Evolutionary conservation across 2,888 invertebrate species (phyloP), one percentile per base, ranked within the genome.

Genomic region (Selenia dentaria): DNA sequence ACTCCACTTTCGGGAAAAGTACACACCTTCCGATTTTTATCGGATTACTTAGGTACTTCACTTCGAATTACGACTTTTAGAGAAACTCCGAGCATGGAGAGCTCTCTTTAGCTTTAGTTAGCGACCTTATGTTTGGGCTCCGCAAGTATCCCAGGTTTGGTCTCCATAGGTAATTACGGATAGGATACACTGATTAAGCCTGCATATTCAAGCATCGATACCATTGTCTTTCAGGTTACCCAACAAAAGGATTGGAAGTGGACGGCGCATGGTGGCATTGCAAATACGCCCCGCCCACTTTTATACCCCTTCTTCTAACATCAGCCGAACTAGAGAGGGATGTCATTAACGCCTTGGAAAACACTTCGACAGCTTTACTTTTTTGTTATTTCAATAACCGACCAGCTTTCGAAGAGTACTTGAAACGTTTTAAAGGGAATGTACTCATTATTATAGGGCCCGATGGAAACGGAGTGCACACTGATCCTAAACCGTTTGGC

Each of bases 381-480:
- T 96, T 96, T 74, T 96, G 96, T 68, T 96, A 96, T 65, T 97
- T 96, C 64, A 96, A 96, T 67, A 93, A 95, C 64, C 91, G 93
- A 4, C 58, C 67, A 0, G 95, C 95, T 12, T 96, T 96, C 75
- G 67, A 86, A 6, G 82, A 93, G 6, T 96, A 96, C 64, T 75
- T 96, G 46, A 73, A 91, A 56, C 71, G 91, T 64, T 95, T 93
- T 72, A 67, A 79, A 14, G 95, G 97, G 18, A 83, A 87, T 24
- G 87, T 94, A 48, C 73, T 97, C 37, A 86, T 97, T 63, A 93
- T 97, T 9, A 94, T 96, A 51, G 96, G 96, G 0, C 96, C 96
- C 1, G 83, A 92, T 12, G 92, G 92, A 3, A 83, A 91, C 40
- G 91, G 93, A 6, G 92, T 94, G 4, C 93, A 94, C 62, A 95